Conservation (phyloP, 2,113 vertebrate species). For the Rallus limicola region DNA sequence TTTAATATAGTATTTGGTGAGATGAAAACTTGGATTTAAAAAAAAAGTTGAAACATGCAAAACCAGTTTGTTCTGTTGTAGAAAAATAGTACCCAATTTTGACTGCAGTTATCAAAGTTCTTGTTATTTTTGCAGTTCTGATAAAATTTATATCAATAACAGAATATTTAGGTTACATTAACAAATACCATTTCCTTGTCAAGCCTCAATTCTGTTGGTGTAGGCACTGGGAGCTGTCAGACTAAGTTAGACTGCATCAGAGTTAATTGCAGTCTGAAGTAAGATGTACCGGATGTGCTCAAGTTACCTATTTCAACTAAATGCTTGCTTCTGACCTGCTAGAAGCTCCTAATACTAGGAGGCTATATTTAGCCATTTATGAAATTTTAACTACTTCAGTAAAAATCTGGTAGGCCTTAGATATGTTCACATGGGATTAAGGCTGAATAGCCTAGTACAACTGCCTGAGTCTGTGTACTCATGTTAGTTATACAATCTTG, state of each 20-base stretch:
- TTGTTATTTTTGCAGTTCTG: not conserved
- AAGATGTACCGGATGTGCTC: not conserved
- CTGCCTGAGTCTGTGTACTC: not conserved
- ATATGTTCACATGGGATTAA: not conserved
- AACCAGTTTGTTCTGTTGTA: not conserved
- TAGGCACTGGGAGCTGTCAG: not conserved
- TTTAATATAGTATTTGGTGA: not conserved
- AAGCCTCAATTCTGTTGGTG: not conserved
- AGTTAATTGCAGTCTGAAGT: not conserved
- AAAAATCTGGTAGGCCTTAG: not conserved
- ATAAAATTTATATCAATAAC: not conserved
- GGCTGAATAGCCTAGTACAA: not conserved
- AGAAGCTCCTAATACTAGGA: not conserved
- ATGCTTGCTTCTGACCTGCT: not conserved
- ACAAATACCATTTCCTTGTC: not conserved
- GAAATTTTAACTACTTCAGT: constrained; percentile 6
- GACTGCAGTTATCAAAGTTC: not conserved
- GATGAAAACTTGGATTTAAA: not conserved
- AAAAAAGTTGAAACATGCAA: not conserved
- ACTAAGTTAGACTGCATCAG: not conserved
- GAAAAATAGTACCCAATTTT: not conserved
- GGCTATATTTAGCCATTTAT: not conserved
- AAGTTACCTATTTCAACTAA: not conserved
- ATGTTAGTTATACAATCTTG: not conserved
- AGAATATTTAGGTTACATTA: not conserved